Percentiles rank a stretch among this genome's conserved stretches.
phyloP scores from a whole-genome alignment of 2,113 vertebrate species.

The Petrocephalus zakoni region DNA sequence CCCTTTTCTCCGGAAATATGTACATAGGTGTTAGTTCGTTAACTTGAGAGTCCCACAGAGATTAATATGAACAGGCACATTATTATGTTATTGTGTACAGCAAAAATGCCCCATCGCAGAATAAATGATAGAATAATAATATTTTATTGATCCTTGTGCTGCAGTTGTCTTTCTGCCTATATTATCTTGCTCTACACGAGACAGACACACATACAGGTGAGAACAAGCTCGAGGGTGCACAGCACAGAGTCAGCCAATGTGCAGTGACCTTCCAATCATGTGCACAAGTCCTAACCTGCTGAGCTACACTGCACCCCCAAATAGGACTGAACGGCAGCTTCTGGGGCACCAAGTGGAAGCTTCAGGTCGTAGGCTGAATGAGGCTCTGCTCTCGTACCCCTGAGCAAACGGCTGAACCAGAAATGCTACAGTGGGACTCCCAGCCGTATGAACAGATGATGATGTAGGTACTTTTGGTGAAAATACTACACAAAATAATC shows the following conservation, averaged over 20 bases:
- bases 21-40: neutral
- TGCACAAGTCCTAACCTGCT: neutral
- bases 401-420: neutral
- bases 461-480: neutral
- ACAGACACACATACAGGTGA: neutral
- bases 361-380: too few species aligned
- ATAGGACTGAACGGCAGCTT: neutral
- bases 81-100: neutral
- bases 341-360: neutral
- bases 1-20: neutral
- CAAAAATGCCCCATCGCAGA: neutral
- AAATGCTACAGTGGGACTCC: neutral
- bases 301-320: neutral
- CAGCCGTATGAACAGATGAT: neutral
- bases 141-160: neutral
- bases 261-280: neutral
- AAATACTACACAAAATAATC: neutral
- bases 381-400: too few species aligned
- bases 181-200: neutral
- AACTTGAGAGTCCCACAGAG: neutral
- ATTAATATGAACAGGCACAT: neutral
- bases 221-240: neutral
- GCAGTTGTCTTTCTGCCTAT: neutral
- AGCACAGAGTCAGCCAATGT: neutral
- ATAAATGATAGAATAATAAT: neutral